Percentiles rank a stretch among this genome's conserved stretches.
Evolutionary conservation across 1,140 invertebrate species (phyloP).

Genomic region (Ganaspis sp.): DNA sequence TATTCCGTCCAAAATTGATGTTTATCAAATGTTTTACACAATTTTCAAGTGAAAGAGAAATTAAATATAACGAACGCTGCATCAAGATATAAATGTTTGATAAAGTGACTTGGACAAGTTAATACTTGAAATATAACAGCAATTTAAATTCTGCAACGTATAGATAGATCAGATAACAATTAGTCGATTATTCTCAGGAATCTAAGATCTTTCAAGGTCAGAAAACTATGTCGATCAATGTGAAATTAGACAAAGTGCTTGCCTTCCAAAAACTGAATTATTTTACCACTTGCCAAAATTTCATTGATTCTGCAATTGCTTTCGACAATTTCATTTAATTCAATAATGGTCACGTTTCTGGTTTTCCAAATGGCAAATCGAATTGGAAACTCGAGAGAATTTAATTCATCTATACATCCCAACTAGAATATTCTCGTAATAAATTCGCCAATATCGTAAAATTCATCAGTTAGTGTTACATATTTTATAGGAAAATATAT

Average conservation of each 20-base stretch:
- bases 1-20: too few species aligned
- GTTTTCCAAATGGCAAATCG: neutral
- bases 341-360: neutral
- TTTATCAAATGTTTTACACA: too few species aligned
- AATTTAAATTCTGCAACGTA: neutral
- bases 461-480: too few species aligned
- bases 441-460: too few species aligned
- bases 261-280: neutral
- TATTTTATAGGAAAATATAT: too few species aligned
- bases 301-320: neutral
- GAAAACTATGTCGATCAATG: conserved; percentile 25
- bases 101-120: neutral
- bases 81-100: neutral
- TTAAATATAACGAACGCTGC: neutral
- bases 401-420: neutral
- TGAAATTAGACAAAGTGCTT: conserved; percentile 1
- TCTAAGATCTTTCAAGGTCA: conserved; percentile 20
- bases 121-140: neutral
- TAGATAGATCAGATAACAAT: conserved; percentile 11
- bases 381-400: neutral
- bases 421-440: too few species aligned
- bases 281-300: too few species aligned
- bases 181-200: conserved; percentile 9
- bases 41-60: too few species aligned
- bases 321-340: neutral